A percentile compares a stretch with the other conserved stretches of the same genome.
phyloP scores from a whole-genome alignment of 1,140 invertebrate species.

The Teleopsis dalmanni region DNA sequence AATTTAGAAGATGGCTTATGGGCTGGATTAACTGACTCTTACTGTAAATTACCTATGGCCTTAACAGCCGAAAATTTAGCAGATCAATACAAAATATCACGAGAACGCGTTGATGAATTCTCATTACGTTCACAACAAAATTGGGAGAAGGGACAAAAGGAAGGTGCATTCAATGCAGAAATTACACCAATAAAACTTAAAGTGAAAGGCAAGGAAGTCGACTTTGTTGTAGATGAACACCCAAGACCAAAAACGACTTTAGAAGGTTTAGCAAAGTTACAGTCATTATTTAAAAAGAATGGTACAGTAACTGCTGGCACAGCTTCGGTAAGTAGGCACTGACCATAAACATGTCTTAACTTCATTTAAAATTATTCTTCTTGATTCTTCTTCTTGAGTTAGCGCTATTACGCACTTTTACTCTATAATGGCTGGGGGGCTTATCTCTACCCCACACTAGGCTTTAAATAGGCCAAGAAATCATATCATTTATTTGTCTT shows the following conservation, averaged over 20 bases:
- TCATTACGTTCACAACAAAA: conserved; percentile 74
- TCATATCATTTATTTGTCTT: no score
- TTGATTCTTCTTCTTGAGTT: no score
- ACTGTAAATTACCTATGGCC: conserved; percentile 92
- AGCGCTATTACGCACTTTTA: no score
- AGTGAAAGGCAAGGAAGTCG: conserved; percentile 70
- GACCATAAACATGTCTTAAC: no score
- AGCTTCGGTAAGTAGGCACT: conserved; percentile 68
- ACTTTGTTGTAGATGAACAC: conserved; percentile 87
- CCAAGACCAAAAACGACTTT: conserved; percentile 79
- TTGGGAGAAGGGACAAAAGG: conserved; percentile 81
- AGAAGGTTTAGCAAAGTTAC: conserved; percentile 75
- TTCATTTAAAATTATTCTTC: no score
- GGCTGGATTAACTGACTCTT: conserved; percentile 82
- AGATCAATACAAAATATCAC: conserved; percentile 76
- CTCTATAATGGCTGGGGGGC: no score
- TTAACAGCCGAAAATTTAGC: conserved; percentile 96
- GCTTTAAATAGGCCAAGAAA: no score
- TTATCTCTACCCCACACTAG: no score
- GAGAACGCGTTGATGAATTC: conserved; percentile 84
- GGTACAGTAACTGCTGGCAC: conserved; percentile 93
- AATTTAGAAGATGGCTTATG: conserved; percentile 88
- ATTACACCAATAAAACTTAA: conserved; percentile 80
- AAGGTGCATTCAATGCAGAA: conserved; percentile 84
- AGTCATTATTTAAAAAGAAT: conserved; percentile 91